A percentile compares a stretch with the other conserved stretches of the same genome.
Evolutionary conservation across 64 coral and sea anemone species (phyloP).

Genomic region (Acropora tenuis): DNA sequence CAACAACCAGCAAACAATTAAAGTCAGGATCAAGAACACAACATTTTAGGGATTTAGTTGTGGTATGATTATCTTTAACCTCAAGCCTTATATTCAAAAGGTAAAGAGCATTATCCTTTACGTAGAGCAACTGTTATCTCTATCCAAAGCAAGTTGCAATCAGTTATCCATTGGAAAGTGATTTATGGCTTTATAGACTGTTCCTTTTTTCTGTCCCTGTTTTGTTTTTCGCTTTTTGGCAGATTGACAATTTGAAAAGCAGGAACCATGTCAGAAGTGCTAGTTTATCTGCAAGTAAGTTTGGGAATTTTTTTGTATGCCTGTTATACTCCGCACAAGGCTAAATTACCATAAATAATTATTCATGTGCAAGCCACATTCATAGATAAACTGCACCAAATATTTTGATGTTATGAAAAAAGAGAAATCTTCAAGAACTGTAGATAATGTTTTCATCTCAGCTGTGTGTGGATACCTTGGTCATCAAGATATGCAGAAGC

Average conservation of each 20-base stretch:
- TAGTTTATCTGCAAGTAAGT: constrained; percentile 80
- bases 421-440: too few relatives aligned
- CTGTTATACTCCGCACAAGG: background rate
- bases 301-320: background rate
- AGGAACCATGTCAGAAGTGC: constrained; percentile 78
- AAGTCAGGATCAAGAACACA: constrained; percentile 69
- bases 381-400: too few relatives aligned
- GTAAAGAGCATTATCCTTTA: too few relatives aligned
- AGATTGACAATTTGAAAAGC: constrained; percentile 61
- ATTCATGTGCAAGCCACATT: too few relatives aligned
- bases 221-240: too few relatives aligned
- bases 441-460: too few relatives aligned
- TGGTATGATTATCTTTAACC: constrained; percentile 26
- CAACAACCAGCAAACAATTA: constrained; percentile 70
- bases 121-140: background rate
- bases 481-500: too few relatives aligned
- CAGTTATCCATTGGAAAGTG: background rate
- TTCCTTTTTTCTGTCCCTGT: too few relatives aligned
- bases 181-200: background rate
- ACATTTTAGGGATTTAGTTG: constrained; percentile 74
- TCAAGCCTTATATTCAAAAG: background rate
- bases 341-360: background rate
- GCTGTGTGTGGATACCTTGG: too few relatives aligned
- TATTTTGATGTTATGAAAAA: too few relatives aligned
- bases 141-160: background rate